A percentile compares a stretch with the other conserved stretches of the same genome.
Evolutionary conservation across 2,797 vertebrate genomes (phyloP).

Genomic region (Silurus lanzhouensis): DNA sequence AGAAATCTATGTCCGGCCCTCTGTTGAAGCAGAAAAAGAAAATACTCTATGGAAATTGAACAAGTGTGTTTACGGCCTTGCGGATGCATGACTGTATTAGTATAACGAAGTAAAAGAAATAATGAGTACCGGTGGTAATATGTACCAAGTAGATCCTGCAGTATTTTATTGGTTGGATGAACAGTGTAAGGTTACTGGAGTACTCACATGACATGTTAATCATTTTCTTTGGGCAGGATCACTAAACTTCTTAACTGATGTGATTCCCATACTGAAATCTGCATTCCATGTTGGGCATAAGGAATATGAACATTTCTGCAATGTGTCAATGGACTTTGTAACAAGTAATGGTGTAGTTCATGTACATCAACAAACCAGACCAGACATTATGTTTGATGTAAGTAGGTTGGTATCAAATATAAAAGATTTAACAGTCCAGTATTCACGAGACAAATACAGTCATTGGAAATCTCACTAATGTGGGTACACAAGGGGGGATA

Average conservation of each 20-base stretch:
- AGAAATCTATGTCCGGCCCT: slow-evolving; percentile 41
- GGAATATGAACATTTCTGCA: slow-evolving; percentile 18
- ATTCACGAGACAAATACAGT: slow-evolving; percentile 31
- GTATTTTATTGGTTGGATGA: neutral
- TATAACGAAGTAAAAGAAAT: slow-evolving; percentile 27
- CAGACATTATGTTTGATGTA: slow-evolving; percentile 35
- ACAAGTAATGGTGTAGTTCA: neutral
- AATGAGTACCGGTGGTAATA: slow-evolving; percentile 3
- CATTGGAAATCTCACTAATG: slow-evolving; percentile 13
- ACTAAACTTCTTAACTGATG: neutral
- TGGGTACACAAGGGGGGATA: neutral
- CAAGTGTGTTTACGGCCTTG: slow-evolving; percentile 27
- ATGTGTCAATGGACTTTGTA: slow-evolving; percentile 22
- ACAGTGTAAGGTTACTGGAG: slow-evolving; percentile 13
- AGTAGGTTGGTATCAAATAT: slow-evolving; percentile 5
- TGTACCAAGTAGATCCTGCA: slow-evolving; percentile 18
- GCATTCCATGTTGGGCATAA: slow-evolving; percentile 9
- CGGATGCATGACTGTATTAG: slow-evolving; percentile 29
- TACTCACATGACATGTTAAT: slow-evolving; percentile 11
- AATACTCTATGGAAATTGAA: slow-evolving; percentile 27
- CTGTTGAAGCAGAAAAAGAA: slow-evolving; percentile 32
- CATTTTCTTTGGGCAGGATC: slow-evolving; percentile 31
- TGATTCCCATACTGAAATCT: slow-evolving; percentile 23
- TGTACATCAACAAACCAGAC: slow-evolving; percentile 22
- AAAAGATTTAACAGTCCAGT: slow-evolving; percentile 15